Percentiles rank a stretch among this genome's conserved stretches.
Evolutionary conservation across 1,140 invertebrate species (phyloP).

Genomic region (Bombyx mandarina): DNA sequence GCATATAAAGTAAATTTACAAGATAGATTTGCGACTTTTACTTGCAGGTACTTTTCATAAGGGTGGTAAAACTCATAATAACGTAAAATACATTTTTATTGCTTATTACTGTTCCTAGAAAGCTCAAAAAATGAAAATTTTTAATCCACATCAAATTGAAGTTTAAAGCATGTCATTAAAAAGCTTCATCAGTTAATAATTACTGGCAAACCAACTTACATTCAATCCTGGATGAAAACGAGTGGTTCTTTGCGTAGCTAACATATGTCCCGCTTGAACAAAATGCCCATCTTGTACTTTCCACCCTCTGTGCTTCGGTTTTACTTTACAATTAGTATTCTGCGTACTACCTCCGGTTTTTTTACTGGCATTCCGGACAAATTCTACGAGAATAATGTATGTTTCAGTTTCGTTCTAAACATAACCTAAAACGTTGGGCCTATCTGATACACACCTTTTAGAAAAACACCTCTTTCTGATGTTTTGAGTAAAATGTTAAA

Average conservation of each 20-base stretch:
- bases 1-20: too few relatives aligned
- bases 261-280: constrained; percentile 76
- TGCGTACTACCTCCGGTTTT: constrained; percentile 77
- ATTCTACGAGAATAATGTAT: constrained; percentile 33
- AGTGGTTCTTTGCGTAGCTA: constrained; percentile 77
- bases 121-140: too few relatives aligned
- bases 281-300: constrained; percentile 76
- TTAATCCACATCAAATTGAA: too few relatives aligned
- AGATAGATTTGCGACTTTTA: too few relatives aligned
- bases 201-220: constrained; percentile 63
- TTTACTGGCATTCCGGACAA: constrained; percentile 77
- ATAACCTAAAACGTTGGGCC: neutral
- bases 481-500: constrained; percentile 11
- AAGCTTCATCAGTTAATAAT: neutral
- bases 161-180: too few relatives aligned
- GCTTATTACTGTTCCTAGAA: too few relatives aligned
- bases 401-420: neutral
- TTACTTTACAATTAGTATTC: constrained; percentile 74
- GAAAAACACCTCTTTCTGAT: constrained; percentile 7
- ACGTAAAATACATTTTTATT: too few relatives aligned
- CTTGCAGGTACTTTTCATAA: too few relatives aligned
- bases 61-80: too few relatives aligned
- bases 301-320: constrained; percentile 81
- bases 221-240: constrained; percentile 87
- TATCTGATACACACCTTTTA: constrained; percentile 14